phyloP scores from a whole-genome alignment of 2,113 vertebrate species.

The Dasyurus viverrinus region DNA sequence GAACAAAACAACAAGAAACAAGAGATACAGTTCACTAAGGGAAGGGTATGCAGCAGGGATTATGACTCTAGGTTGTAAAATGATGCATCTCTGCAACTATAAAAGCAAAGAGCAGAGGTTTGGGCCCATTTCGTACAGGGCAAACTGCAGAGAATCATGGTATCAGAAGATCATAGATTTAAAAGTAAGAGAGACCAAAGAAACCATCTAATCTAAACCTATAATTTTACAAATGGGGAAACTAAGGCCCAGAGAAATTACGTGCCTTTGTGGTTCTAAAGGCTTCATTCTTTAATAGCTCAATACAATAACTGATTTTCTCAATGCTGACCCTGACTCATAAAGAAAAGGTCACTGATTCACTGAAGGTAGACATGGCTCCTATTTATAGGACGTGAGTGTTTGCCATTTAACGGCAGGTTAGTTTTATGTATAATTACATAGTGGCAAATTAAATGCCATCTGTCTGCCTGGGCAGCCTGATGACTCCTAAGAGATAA shows the following conservation, averaged over 20 bases:
- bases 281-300: not conserved
- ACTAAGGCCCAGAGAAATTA: not conserved
- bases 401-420: not conserved
- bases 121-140: not conserved
- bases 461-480: not conserved
- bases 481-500: not conserved
- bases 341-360: constrained; percentile 2
- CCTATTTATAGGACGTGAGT: not conserved
- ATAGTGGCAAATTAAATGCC: not conserved
- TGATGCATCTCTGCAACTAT: not conserved
- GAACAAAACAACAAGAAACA: not conserved
- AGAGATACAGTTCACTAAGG: not conserved
- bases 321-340: not conserved
- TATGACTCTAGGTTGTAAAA: not conserved
- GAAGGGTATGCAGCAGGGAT: not conserved
- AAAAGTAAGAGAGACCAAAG: not conserved
- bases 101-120: not conserved
- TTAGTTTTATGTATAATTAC: not conserved
- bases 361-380: not conserved
- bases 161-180: not conserved
- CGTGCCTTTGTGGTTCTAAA: not conserved
- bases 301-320: not conserved
- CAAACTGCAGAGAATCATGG: not conserved
- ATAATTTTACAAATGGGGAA: not conserved
- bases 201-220: not conserved